Percentiles rank a stretch among this genome's conserved stretches.
phyloP scores from a whole-genome alignment of 2,797 vertebrate genomes.

The Rhincodon typus region DNA sequence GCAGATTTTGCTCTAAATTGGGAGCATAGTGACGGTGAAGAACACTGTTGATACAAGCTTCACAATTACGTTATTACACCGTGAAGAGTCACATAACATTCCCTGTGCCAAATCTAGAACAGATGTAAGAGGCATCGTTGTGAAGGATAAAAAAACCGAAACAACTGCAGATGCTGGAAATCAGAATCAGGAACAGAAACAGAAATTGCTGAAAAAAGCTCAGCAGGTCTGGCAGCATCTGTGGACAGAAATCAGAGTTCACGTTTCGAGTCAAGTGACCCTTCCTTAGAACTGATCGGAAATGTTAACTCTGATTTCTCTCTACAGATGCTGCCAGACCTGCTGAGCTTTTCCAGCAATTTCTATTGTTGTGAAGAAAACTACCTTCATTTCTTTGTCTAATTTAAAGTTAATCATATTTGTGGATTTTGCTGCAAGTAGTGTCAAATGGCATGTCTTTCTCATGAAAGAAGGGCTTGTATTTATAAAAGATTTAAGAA shows the following conservation, averaged over 20 bases:
- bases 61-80: background rate
- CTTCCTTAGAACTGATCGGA: too few species aligned
- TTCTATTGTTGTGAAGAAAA: background rate
- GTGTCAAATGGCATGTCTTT: background rate
- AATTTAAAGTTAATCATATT: background rate
- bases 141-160: background rate
- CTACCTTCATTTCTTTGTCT: background rate
- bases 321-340: too few species aligned
- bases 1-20: background rate
- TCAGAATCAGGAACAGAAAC: too few species aligned
- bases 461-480: background rate
- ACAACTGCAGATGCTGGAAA: too few species aligned
- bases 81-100: background rate
- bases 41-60: background rate
- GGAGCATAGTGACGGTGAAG: background rate
- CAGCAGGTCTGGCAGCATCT: too few species aligned
- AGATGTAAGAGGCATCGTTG: background rate
- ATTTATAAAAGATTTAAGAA: background rate
- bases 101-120: background rate
- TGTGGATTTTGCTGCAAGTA: background rate
- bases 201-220: too few species aligned
- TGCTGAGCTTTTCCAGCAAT: too few species aligned
- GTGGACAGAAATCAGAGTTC: too few species aligned
- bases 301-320: too few species aligned
- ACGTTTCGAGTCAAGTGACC: too few species aligned